Conservation (phyloP, 30 jellyfish, hydroid and myxozoan genomes). For the Pseudorhiza aurosa region DNA sequence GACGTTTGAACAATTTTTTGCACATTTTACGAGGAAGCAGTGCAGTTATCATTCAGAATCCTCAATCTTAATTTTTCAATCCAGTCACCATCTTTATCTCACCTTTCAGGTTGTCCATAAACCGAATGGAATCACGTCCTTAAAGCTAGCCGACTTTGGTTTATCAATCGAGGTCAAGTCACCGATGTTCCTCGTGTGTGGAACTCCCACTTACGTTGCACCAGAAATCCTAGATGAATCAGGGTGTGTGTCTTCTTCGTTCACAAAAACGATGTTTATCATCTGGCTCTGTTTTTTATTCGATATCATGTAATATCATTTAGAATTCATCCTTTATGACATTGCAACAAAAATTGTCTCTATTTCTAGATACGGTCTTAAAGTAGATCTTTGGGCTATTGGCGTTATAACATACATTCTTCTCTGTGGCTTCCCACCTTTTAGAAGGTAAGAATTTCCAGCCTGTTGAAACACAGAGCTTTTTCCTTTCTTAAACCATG, state of each 20-base stretch:
- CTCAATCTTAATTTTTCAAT: too few species aligned
- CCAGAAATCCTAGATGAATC: conserved; percentile 98
- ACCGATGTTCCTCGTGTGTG: conserved; percentile 95
- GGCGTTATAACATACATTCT: conserved; percentile 90
- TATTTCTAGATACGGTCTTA: conserved; percentile 78
- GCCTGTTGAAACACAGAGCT: too few species aligned
- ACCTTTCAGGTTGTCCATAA: conserved; percentile 79
- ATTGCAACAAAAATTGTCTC: too few species aligned
- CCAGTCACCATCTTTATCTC: not conserved
- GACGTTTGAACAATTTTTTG: too few species aligned
- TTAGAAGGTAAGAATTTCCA: conserved; percentile 71
- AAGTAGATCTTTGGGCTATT: conserved; percentile 95
- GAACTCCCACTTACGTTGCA: conserved; percentile 98
- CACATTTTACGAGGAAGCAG: too few species aligned
- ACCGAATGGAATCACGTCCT: conserved; percentile 73
- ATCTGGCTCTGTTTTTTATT: too few species aligned
- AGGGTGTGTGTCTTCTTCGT: conserved; percentile 60
- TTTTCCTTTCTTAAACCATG: too few species aligned
- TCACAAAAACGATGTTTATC: too few species aligned
- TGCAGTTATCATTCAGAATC: too few species aligned
- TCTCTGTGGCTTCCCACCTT: conserved; percentile 97
- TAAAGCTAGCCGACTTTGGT: conserved; percentile 96
- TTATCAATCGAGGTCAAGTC: conserved; percentile 95
- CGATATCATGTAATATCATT: too few species aligned
- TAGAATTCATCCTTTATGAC: too few species aligned